Percentiles rank a stretch among this genome's conserved stretches.
These are phyloP conservation scores for Xenentodon cancila DNA, from an alignment of 2,797 vertebrate genomes.

Conservation along the genomic window DNA sequence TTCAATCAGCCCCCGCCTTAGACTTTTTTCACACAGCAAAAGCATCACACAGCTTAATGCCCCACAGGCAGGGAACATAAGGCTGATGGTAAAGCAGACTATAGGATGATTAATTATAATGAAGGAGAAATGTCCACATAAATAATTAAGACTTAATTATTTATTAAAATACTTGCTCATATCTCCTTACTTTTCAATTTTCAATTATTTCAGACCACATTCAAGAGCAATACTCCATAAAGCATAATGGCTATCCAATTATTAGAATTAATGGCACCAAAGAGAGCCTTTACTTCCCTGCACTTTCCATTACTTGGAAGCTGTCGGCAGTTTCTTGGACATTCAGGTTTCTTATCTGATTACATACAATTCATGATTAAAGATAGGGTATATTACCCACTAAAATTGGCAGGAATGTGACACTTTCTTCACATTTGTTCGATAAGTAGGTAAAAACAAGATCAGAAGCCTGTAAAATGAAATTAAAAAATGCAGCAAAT, in stretches of 20 bases:
- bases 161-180: constrained; percentile 58
- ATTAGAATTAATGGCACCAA: constrained; percentile 45
- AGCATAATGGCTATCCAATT: constrained; percentile 53
- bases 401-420: constrained; percentile 22
- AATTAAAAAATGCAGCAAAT: constrained; percentile 65
- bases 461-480: constrained; percentile 51
- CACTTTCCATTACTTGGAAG: constrained; percentile 4
- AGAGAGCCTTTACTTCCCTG: constrained; percentile 15
- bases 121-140: constrained; percentile 31
- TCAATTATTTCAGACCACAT: constrained; percentile 59
- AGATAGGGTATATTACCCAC: neutral
- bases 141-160: constrained; percentile 66
- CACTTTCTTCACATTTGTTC: constrained; percentile 39
- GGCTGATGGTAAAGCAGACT: constrained; percentile 36
- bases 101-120: constrained; percentile 64
- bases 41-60: constrained; percentile 24
- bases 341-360: neutral
- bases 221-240: constrained; percentile 47
- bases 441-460: constrained; percentile 63
- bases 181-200: constrained; percentile 63
- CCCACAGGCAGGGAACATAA: constrained; percentile 37
- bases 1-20: constrained; percentile 27
- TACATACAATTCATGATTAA: constrained; percentile 8
- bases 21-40: constrained; percentile 18
- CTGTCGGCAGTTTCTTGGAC: constrained; percentile 1